Evolutionary conservation across 2,113 vertebrate species (phyloP).

Genomic region (Sceloporus tristichus): DNA sequence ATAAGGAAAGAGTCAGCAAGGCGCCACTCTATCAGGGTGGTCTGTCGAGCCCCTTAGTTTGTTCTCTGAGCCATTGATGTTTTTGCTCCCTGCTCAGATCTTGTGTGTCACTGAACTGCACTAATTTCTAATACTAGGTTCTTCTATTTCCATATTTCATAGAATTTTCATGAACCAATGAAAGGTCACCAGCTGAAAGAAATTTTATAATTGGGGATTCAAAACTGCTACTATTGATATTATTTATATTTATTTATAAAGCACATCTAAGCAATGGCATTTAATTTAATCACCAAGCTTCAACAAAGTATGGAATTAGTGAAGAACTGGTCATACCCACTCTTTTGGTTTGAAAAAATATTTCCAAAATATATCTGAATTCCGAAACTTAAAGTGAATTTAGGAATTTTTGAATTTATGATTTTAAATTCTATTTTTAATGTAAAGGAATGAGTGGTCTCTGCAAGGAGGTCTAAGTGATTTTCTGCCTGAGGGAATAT

Average conservation of each 20-base stretch:
- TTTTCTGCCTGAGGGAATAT: neutral
- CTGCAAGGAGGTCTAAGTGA: neutral
- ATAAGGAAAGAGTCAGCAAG: no score
- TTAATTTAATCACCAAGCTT: neutral
- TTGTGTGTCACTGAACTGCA: no score
- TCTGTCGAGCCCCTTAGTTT: no score
- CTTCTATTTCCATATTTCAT: neutral
- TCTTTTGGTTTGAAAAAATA: neutral
- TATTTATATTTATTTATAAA: neutral
- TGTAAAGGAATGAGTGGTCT: neutral
- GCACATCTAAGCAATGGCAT: neutral
- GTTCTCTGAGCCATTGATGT: no score
- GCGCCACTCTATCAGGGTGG: no score
- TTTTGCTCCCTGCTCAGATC: no score
- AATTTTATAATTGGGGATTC: neutral
- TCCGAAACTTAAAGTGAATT: neutral
- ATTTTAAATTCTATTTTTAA: neutral
- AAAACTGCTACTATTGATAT: neutral
- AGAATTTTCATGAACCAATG: neutral
- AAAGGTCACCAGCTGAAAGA: neutral
- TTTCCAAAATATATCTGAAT: neutral
- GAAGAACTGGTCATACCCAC: no score
- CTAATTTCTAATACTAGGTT: no score
- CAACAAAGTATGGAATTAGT: neutral
- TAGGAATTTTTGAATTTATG: neutral